Evolutionary conservation across 2,888 invertebrate species (phyloP).

Genomic region (Napeogenes inachia): DNA sequence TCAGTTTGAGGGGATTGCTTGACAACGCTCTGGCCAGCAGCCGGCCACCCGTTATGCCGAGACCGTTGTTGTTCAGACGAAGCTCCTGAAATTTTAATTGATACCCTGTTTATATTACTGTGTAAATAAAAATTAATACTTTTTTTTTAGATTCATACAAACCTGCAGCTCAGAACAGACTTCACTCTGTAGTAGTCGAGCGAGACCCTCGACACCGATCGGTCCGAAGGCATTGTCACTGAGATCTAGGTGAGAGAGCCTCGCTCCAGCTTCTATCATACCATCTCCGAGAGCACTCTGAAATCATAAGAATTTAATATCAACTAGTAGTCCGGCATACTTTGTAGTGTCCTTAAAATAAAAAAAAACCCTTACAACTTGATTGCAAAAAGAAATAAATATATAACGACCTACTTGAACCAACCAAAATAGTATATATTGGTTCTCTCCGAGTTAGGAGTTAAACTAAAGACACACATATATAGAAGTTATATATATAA

Average conservation of each 20-base stretch:
- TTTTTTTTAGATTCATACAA: not conserved
- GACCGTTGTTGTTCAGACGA: slow-evolving; percentile 94
- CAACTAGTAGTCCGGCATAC: no score
- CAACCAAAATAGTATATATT: no score
- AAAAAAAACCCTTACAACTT: no score
- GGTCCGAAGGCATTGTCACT: slow-evolving; percentile 99
- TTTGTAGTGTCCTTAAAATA: no score
- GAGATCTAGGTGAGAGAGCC: slow-evolving; percentile 90
- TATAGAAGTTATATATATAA: no score
- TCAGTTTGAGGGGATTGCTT: slow-evolving; percentile 82
- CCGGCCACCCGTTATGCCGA: slow-evolving; percentile 93
- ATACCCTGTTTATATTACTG: not conserved
- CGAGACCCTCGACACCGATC: slow-evolving; percentile 92
- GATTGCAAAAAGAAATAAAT: no score
- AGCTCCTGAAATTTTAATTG: slow-evolving; percentile 76
- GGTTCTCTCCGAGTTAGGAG: no score
- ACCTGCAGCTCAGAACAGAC: slow-evolving; percentile 88
- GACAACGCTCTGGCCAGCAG: slow-evolving; percentile 86
- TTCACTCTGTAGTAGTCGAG: slow-evolving; percentile 87
- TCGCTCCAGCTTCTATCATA: slow-evolving; percentile 86
- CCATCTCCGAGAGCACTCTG: slow-evolving; percentile 84
- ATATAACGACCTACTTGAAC: no score
- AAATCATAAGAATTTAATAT: slow-evolving; percentile 1
- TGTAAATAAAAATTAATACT: not conserved
- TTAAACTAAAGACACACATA: no score